phyloP scores from a whole-genome alignment of 2,888 invertebrate genomes.

The Adelognathus sp. region DNA sequence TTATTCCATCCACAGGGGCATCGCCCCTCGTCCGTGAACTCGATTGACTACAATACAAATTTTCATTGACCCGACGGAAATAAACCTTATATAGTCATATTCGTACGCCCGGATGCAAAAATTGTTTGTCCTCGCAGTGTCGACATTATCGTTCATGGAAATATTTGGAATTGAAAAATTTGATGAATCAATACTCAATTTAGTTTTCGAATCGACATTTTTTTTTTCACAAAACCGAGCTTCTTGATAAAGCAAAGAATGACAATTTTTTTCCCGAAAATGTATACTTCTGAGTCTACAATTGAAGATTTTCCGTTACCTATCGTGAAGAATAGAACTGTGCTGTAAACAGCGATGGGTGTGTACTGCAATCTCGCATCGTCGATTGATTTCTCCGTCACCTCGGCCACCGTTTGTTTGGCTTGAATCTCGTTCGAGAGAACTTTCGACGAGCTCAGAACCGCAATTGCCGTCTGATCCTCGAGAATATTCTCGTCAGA shows the following conservation, averaged over 20 bases:
- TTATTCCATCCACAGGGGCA: neutral
- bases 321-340: conserved; percentile 95
- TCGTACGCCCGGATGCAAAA: too few species aligned
- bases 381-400: conserved; percentile 95
- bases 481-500: conserved; percentile 92
- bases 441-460: conserved; percentile 94
- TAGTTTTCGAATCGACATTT: too few species aligned
- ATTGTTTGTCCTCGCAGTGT: too few species aligned
- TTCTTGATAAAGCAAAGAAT: too few species aligned
- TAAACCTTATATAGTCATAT: too few species aligned
- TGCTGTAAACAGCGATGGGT: conserved; percentile 94
- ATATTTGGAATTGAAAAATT: too few species aligned
- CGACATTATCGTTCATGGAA: too few species aligned
- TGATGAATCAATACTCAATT: too few species aligned
- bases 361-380: conserved; percentile 91
- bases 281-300: too few species aligned
- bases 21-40: neutral
- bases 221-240: too few species aligned
- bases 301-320: conserved; percentile 84
- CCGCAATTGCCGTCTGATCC: conserved; percentile 93
- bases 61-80: too few species aligned
- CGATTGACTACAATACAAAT: neutral
- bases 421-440: conserved; percentile 95
- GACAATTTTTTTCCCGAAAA: too few species aligned
- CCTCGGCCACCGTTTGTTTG: conserved; percentile 94